Base-by-base conservation (phyloP, 2,113 vertebrate genomes). In the Oncorhynchus nerka region DNA sequence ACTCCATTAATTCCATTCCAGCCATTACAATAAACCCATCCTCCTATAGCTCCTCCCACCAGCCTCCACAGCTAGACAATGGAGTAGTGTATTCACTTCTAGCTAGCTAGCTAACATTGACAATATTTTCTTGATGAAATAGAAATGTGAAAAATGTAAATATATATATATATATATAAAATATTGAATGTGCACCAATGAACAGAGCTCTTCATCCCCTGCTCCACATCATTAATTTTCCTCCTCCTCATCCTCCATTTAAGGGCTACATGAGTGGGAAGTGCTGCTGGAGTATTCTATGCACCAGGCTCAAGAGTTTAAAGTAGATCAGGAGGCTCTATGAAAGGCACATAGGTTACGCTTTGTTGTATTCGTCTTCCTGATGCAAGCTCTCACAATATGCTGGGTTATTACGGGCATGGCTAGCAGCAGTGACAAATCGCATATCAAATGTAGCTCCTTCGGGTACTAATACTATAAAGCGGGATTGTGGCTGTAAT, bases 281-380 rank as follows among this genome's bases (percentile, higher is more conserved):
- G 62, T 34, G 75, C 51, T 48, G 76, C 51, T 72, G 70, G 79
- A 72, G 79, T 71, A 76, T 57, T 70, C 76, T 49, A 51, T 77
- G 75, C 71, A 79, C 57, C 62, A 34, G 51, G 45, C 77, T 78
- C 82, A 32, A 82, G 67, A 61, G 75, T 64, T 34, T 32, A 62
- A 34, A 65, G 39, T 22, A 70, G 39, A 51, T 49, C 39, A 67
- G 49, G 81, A 57, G 74, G 57, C 70, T 71, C 73, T 70, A 69
- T 75, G 69, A 78, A 89, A 92, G 88, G 87, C 89, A 91, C 88
- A 74, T 26, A 73, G 79, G 86, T 85, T 75, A 75, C 59, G 34
- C 67, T 61, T 39, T 32, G 69, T 68, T 75, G n/a, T 55, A 48
- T 65, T 82, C 78, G 73, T 81, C 57, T 76, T 75, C 62, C 61